Evolutionary conservation across 2,888 invertebrate genomes (phyloP).

Genomic region (Lobophora halterata): DNA sequence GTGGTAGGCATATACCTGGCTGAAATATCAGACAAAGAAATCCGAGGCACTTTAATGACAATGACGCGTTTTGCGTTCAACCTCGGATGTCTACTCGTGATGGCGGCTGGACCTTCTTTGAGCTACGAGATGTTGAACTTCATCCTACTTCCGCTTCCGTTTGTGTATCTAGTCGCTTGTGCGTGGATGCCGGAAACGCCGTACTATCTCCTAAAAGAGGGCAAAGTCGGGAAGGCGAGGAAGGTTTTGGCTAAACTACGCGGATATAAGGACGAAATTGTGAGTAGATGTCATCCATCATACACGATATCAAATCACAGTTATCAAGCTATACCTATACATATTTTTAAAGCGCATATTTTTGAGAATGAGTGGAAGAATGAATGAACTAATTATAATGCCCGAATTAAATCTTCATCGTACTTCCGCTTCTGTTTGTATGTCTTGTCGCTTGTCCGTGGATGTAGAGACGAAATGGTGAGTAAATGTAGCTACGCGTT

Average conservation of each 20-base stretch:
- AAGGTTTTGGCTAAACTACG: slow-evolving; percentile 59
- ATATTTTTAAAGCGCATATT: too few relatives aligned
- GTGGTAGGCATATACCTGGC: slow-evolving; percentile 68
- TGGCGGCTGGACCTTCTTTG: slow-evolving; percentile 61
- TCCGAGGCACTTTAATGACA: slow-evolving; percentile 58
- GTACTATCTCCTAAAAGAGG: slow-evolving; percentile 77
- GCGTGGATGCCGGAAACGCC: slow-evolving; percentile 82
- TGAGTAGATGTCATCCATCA: not conserved
- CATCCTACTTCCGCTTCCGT: slow-evolving; percentile 62
- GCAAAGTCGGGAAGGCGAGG: slow-evolving; percentile 62
- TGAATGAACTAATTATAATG: too few relatives aligned
- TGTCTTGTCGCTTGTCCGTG: too few relatives aligned
- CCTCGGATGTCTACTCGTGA: slow-evolving; percentile 62
- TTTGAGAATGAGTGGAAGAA: too few relatives aligned
- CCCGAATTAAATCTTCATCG: too few relatives aligned
- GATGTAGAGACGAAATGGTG: too few relatives aligned
- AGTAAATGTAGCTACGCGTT: too few relatives aligned
- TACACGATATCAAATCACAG: too few relatives aligned
- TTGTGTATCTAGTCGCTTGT: slow-evolving; percentile 66
- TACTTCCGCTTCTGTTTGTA: too few relatives aligned
- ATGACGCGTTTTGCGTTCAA: slow-evolving; percentile 60
- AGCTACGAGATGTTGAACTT: slow-evolving; percentile 62
- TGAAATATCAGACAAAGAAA: slow-evolving; percentile 70
- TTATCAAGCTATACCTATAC: too few relatives aligned
- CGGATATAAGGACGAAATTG: slow-evolving; percentile 46